These are phyloP conservation scores for Punctoribates punctum DNA, from an alignment of 2,888 invertebrate genomes.

Conservation along the genomic window DNA sequence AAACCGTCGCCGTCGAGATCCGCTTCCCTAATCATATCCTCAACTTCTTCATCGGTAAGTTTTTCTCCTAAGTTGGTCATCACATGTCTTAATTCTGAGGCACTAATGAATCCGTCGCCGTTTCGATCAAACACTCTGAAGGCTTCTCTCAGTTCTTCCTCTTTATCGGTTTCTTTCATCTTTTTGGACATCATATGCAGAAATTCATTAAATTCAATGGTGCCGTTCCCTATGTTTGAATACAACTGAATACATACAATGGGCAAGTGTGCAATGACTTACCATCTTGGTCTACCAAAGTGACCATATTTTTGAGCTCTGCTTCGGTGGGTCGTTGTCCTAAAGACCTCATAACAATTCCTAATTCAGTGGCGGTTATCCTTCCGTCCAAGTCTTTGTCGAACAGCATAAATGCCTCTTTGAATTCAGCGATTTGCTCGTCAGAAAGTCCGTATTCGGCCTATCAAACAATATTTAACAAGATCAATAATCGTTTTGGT, in stretches of 20 bases:
- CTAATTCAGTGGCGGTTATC: conserved; percentile 95
- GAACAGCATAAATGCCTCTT: conserved; percentile 99
- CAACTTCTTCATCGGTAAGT: conserved; percentile 78
- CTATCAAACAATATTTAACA: conserved; percentile 49
- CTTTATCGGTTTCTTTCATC: conserved; percentile 73
- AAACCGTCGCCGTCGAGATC: conserved; percentile 81
- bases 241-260: no score
- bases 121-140: conserved; percentile 88
- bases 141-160: conserved; percentile 80
- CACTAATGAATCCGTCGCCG: conserved; percentile 81
- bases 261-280: no score
- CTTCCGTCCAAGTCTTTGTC: conserved; percentile 99
- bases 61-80: conserved; percentile 84
- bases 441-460: conserved; percentile 78
- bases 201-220: no score
- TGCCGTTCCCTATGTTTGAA: no score
- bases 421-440: conserved; percentile 98
- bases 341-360: conserved; percentile 99
- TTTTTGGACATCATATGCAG: conserved; percentile 68
- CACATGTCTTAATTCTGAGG: conserved; percentile 77
- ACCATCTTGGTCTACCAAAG: no score
- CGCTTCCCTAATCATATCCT: conserved; percentile 85
- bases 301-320: conserved; percentile 58
- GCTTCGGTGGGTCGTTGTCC: conserved; percentile 99
- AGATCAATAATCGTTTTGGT: no score